phyloP scores from a whole-genome alignment of 2,797 vertebrate species.

The Paedocypris micromegethes region DNA sequence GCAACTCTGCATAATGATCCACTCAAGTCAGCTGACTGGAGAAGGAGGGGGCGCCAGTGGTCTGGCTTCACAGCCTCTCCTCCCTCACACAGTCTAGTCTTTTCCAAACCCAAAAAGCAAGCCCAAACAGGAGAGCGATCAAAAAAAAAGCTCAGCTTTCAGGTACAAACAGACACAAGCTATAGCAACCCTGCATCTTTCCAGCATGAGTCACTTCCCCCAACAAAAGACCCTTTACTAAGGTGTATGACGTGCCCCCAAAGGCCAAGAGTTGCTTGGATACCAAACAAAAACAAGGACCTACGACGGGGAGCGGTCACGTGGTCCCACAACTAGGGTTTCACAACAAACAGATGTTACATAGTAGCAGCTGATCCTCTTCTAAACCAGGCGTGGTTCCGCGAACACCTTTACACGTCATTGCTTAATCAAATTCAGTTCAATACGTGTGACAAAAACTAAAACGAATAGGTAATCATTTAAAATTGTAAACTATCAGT shows the following conservation, averaged over 20 bases:
- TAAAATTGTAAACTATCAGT: too few species aligned
- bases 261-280: slow-evolving; percentile 69
- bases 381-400: too few species aligned
- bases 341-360: slow-evolving; percentile 95
- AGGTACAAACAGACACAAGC: slow-evolving; percentile 15
- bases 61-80: slow-evolving; percentile 18
- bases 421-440: too few species aligned
- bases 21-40: slow-evolving; percentile 38
- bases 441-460: too few species aligned
- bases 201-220: slow-evolving; percentile 32
- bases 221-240: slow-evolving; percentile 32
- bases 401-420: too few species aligned
- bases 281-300: slow-evolving; percentile 70
- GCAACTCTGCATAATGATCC: slow-evolving; percentile 20
- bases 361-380: slow-evolving; percentile 50
- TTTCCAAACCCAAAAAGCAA: slow-evolving; percentile 16
- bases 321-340: slow-evolving; percentile 74
- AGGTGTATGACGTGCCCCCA: slow-evolving; percentile 38
- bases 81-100: slow-evolving; percentile 2
- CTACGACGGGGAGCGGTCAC: slow-evolving; percentile 70
- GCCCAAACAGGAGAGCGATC: slow-evolving; percentile 9
- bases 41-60: slow-evolving; percentile 26
- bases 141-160: slow-evolving; percentile 8
- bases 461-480: too few species aligned
- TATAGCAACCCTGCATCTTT: slow-evolving; percentile 11